Conservation (phyloP, 64 coral and sea anemone genomes). For the Porites australiensis region DNA sequence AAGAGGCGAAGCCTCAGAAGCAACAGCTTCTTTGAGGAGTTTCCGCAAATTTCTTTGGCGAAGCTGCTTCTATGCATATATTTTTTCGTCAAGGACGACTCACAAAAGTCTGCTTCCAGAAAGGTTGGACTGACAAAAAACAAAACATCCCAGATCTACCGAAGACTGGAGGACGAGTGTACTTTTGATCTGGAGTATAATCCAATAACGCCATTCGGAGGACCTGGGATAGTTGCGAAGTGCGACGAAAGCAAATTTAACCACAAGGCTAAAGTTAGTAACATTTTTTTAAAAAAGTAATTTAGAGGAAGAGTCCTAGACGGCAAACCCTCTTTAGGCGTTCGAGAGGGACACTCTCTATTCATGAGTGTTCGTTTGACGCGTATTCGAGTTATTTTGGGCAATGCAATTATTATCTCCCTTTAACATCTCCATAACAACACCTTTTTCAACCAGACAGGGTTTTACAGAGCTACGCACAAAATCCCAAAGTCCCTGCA, state of each 20-base stretch:
- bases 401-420: no score
- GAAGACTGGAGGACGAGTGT: conserved; percentile 5
- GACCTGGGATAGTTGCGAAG: background rate
- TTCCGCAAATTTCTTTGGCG: background rate
- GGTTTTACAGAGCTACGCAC: no score
- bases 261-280: background rate
- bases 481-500: no score
- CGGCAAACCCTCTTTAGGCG: no score
- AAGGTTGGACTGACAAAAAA: background rate
- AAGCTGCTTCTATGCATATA: background rate
- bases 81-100: conserved; percentile 1
- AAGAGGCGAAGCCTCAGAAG: conserved; percentile 22
- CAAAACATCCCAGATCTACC: background rate
- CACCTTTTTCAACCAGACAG: no score
- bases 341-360: no score
- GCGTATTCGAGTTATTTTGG: no score
- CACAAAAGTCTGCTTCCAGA: background rate
- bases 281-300: background rate
- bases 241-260: conserved; percentile 31
- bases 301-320: no score
- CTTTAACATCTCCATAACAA: no score
- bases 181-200: background rate
- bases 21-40: conserved; percentile 32
- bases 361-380: no score
- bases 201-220: conserved; percentile 16